Evolutionary conservation across 2,888 invertebrate genomes (phyloP).

Genomic region (Drosophila yooni): DNA sequence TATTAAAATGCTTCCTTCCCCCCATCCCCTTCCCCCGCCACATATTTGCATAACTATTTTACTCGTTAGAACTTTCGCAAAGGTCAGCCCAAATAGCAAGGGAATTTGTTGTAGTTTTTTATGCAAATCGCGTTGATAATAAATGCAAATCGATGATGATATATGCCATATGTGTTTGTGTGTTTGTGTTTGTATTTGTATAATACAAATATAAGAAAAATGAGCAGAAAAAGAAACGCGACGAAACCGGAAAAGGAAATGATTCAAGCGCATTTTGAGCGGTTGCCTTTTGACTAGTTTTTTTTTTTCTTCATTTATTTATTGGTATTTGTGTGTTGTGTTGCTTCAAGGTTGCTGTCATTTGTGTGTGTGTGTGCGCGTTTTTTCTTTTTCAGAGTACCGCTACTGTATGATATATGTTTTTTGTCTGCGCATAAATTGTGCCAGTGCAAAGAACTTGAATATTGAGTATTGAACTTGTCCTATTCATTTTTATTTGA

Average conservation of each 20-base stretch:
- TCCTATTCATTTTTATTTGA: neutral
- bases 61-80: slow-evolving; percentile 34
- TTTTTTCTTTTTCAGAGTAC: slow-evolving; percentile 20
- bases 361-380: neutral
- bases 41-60: neutral
- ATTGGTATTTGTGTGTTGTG: slow-evolving; percentile 17
- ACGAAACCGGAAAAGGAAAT: slow-evolving; percentile 77
- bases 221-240: slow-evolving; percentile 38
- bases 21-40: neutral
- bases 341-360: slow-evolving; percentile 50
- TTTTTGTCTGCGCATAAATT: slow-evolving; percentile 32
- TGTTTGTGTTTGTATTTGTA: neutral
- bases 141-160: slow-evolving; percentile 61
- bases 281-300: slow-evolving; percentile 23
- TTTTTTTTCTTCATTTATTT: slow-evolving; percentile 27
- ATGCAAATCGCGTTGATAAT: slow-evolving; percentile 62
- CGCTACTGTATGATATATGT: slow-evolving; percentile 34
- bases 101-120: slow-evolving; percentile 11
- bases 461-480: slow-evolving; percentile 11
- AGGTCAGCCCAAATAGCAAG: slow-evolving; percentile 32
- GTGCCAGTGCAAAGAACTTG: slow-evolving; percentile 32
- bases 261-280: slow-evolving; percentile 56
- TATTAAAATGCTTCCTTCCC: too few species aligned
- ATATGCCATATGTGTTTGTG: neutral
- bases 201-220: slow-evolving; percentile 27